Percentiles rank a stretch among this genome's conserved stretches.
Conservation (phyloP, 2,888 invertebrate species). For the Tyria jacobaeae region DNA sequence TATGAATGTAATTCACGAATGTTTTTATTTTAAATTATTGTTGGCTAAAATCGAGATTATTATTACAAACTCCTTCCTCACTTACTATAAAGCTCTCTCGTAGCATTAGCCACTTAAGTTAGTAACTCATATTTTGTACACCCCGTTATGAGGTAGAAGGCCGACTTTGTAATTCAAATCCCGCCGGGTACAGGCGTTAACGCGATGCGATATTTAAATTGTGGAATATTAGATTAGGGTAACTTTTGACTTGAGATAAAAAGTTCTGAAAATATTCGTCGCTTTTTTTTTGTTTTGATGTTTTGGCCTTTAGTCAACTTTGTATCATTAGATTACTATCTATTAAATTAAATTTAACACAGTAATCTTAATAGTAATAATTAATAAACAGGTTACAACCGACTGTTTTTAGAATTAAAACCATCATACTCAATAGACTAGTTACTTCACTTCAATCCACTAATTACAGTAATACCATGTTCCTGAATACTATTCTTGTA, state of each 20-base stretch:
- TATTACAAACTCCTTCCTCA: too few relatives aligned
- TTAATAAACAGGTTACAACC: too few relatives aligned
- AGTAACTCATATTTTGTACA: constrained; percentile 53
- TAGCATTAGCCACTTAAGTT: constrained; percentile 44
- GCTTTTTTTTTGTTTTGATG: constrained; percentile 1
- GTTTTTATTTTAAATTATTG: too few relatives aligned
- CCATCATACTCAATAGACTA: too few relatives aligned
- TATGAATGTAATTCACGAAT: too few relatives aligned
- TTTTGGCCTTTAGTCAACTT: not conserved
- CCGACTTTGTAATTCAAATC: constrained; percentile 83
- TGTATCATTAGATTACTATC: not conserved
- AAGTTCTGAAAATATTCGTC: constrained; percentile 4
- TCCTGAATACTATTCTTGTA: too few relatives aligned
- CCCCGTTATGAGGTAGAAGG: constrained; percentile 60
- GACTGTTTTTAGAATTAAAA: too few relatives aligned
- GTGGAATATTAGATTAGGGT: constrained; percentile 72
- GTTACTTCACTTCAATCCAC: too few relatives aligned
- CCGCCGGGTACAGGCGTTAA: constrained; percentile 63
- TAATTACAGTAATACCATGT: too few relatives aligned
- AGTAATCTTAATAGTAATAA: too few relatives aligned
- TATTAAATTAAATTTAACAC: too few relatives aligned
- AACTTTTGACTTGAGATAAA: constrained; percentile 46
- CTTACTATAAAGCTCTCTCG: constrained; percentile 40
- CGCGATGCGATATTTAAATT: constrained; percentile 78
- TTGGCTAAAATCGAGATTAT: too few relatives aligned